Evolutionary conservation across 2,888 invertebrate genomes (phyloP), one percentile per base, ranked within the genome.

Genomic region (Leptarthrus brevirostris): DNA sequence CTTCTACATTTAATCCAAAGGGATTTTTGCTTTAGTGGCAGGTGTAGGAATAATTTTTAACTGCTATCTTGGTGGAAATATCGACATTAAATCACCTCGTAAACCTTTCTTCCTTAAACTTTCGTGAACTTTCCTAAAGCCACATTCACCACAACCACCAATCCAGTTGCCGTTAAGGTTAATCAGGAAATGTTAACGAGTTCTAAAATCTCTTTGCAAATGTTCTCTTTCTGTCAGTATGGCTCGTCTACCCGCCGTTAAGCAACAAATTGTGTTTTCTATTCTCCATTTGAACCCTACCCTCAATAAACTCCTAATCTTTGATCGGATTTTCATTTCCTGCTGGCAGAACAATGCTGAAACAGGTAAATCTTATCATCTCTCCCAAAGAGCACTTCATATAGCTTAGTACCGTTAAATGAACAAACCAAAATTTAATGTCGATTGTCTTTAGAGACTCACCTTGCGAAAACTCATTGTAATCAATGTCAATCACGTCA

Each of bases 401-500:
- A 30, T 22, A 18, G 18, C 52, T 3, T 22, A 52, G 52, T 36
- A 69, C 69, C 69, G 69, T 69, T 69, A 69, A 52, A 69, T 69
- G 69, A 69, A 52, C 52, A 69, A 49, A 12, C 34, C 52, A 16
- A 26, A 69, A 69, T 69, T 69, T 52, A 30, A 12, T 24, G 30
- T 49, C 52, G 69, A 69, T 26, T 69, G 52, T 69, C 69, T 69
- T 14, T 52, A 34, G 52, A 20, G 2, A 34, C 52, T 69, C 52
- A 30, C 49, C 49, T 49, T 16, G 52, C 30, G 52, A 52, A 49
- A 69, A 52, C 8, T 16, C 69, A 52, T 30, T 30, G 69, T 52
- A 69, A 69, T 69, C 69, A 69, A 52, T 69, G 69, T 69, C 69
- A 69, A 69, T 69, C 69, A 69, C 69, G 69, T 69, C 69, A 69